phyloP scores from a whole-genome alignment of 1,140 invertebrate species.

The Nomia melanderi region DNA sequence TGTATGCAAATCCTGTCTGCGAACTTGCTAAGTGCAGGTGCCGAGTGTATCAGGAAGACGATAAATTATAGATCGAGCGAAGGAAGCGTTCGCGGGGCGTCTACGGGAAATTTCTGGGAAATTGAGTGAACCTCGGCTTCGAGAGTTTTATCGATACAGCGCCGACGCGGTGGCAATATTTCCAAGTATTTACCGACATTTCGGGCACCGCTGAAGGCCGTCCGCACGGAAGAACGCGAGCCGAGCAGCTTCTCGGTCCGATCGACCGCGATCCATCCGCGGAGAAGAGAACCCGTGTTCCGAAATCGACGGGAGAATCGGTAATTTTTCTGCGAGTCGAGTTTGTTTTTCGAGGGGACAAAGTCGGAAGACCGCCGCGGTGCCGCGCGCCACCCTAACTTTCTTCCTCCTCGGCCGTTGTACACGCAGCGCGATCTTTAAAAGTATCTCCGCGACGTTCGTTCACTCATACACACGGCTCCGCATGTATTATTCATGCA shows the following conservation, averaged over 20 bases:
- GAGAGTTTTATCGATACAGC: conserved; percentile 36
- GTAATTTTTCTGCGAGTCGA: background rate
- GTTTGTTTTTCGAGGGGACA: background rate
- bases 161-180: background rate
- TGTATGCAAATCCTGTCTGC: conserved; percentile 66
- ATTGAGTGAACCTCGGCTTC: conserved; percentile 52
- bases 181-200: conserved; percentile 16
- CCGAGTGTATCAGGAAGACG: conserved; percentile 59
- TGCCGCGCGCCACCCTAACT: background rate
- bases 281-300: background rate
- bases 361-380: too few species aligned
- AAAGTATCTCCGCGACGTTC: conserved; percentile 10
- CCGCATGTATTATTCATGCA: too few species aligned
- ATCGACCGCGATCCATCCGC: background rate
- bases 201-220: background rate
- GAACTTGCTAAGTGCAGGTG: conserved; percentile 61
- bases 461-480: too few species aligned
- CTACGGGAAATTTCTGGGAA: conserved; percentile 49
- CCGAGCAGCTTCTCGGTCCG: too few species aligned
- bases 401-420: conserved; percentile 18
- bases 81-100: conserved; percentile 41
- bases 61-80: conserved; percentile 62
- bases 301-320: background rate
- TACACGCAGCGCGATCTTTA: conserved; percentile 5
- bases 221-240: background rate